These are phyloP conservation scores for Urocitellus parryii DNA, from an alignment of 2,113 vertebrate species.

Conservation along the genomic window DNA sequence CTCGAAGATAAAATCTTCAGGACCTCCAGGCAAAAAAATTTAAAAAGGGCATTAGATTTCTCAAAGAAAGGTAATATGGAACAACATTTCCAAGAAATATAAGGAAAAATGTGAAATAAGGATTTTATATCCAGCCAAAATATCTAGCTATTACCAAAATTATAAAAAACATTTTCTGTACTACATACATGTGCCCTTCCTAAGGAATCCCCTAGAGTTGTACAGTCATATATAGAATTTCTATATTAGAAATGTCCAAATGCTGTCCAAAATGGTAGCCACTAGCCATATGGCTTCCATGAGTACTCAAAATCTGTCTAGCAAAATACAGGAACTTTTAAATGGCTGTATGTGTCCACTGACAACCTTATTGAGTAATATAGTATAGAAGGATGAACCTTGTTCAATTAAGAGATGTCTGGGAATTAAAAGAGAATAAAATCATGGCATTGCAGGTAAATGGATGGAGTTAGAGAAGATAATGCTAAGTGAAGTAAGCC, in stretches of 20 bases:
- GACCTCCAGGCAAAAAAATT: background rate
- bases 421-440: no score
- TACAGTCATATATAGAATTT: background rate
- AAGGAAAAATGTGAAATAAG: background rate
- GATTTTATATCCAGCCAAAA: background rate
- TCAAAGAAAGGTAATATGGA: background rate
- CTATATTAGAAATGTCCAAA: background rate
- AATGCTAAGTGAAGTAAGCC: no score
- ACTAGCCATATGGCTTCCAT: background rate
- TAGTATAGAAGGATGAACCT: background rate
- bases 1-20: background rate
- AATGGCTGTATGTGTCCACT: background rate
- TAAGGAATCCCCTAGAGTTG: background rate
- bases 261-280: background rate
- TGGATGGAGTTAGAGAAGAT: no score
- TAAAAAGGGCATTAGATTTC: background rate
- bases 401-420: background rate
- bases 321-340: background rate
- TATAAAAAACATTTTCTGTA: background rate
- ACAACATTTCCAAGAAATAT: constrained; percentile 15
- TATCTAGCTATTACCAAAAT: background rate
- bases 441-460: no score
- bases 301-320: background rate
- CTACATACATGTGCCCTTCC: background rate
- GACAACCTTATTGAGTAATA: background rate